phyloP scores from a whole-genome alignment of 2,888 invertebrate species.

The Stegophylla sp. region DNA sequence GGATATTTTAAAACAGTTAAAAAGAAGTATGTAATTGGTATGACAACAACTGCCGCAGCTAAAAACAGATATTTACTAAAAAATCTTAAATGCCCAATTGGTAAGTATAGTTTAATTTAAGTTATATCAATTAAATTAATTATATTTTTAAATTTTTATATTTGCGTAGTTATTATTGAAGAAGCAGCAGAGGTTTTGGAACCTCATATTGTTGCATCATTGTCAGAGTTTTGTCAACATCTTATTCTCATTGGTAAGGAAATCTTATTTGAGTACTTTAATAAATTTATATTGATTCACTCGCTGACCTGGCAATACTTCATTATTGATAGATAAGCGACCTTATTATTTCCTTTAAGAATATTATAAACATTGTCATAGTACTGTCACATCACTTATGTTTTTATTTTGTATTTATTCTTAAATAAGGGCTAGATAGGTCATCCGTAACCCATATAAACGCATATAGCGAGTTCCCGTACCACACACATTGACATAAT shows the following conservation, averaged over 20 bases:
- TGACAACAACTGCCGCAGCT: conserved; percentile 81
- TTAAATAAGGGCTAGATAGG: too few relatives aligned
- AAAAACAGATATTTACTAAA: conserved; percentile 63
- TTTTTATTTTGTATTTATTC: too few relatives aligned
- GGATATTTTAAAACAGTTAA: conserved; percentile 28
- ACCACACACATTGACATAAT: too few relatives aligned
- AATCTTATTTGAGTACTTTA: conserved; percentile 61
- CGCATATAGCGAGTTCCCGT: too few relatives aligned
- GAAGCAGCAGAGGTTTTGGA: conserved; percentile 90
- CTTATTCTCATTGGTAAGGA: conserved; percentile 75
- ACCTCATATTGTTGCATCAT: conserved; percentile 78
- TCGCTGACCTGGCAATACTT: too few relatives aligned
- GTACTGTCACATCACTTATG: too few relatives aligned
- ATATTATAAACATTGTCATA: too few relatives aligned
- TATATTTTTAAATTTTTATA: not conserved
- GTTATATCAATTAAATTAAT: conserved; percentile 13
- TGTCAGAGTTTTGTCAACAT: conserved; percentile 78
- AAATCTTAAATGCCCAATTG: conserved; percentile 47
- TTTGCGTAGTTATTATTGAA: conserved; percentile 75
- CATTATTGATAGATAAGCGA: too few relatives aligned
- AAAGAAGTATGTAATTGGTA: conserved; percentile 71
- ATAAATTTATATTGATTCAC: too few relatives aligned
- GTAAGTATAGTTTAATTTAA: conserved; percentile 15
- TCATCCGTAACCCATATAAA: too few relatives aligned
- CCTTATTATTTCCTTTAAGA: too few relatives aligned